phyloP scores from a whole-genome alignment of 2,113 vertebrate species.

The Alethe diademata region DNA sequence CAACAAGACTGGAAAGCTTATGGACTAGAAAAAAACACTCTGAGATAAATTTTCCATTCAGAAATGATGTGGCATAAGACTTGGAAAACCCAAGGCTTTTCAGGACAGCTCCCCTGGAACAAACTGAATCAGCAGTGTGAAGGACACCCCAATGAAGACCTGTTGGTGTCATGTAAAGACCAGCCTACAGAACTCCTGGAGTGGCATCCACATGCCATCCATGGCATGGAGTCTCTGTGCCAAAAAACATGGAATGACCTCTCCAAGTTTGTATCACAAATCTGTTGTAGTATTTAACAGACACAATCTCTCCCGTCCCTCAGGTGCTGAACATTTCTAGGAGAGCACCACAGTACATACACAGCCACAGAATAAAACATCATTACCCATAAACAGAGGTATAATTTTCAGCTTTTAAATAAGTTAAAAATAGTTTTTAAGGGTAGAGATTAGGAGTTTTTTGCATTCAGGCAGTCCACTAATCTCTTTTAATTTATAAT shows the following conservation, averaged over 20 bases:
- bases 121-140: background rate
- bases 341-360: background rate
- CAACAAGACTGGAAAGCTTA: background rate
- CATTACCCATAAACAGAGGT: background rate
- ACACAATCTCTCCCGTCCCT: background rate
- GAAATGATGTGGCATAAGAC: background rate
- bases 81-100: background rate
- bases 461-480: background rate
- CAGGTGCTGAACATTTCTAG: background rate
- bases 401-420: background rate
- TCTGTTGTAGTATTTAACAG: background rate
- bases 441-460: fast-evolving
- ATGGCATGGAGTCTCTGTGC: fast-evolving
- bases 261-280: background rate
- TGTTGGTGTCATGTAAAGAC: background rate
- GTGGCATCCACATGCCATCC: fast-evolving
- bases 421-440: background rate
- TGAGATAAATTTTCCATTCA: background rate
- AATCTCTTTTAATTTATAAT: background rate
- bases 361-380: background rate
- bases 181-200: background rate
- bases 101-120: background rate
- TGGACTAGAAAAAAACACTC: background rate
- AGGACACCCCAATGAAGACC: background rate
- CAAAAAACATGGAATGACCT: background rate